Conservation (phyloP, 2,113 vertebrate species). For the Callospermophilus lateralis region DNA sequence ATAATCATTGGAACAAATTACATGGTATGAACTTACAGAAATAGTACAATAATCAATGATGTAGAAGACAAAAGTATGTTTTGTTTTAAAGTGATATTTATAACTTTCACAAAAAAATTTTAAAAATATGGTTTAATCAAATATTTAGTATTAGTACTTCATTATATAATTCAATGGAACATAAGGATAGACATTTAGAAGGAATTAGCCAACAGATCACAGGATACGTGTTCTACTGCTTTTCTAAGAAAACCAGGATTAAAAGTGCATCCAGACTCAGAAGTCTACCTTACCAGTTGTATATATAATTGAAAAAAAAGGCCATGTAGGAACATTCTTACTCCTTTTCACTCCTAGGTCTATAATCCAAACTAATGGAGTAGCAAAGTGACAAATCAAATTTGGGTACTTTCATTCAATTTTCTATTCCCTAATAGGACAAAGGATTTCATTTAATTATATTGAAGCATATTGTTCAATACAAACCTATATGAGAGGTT, state of each 20-base stretch:
- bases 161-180: neutral
- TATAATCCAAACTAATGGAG: neutral
- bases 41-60: neutral
- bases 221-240: neutral
- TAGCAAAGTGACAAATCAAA: neutral
- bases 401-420: neutral
- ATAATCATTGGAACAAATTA: neutral
- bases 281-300: neutral
- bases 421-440: no score
- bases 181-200: neutral
- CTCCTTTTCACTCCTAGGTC: neutral
- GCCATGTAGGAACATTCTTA: neutral
- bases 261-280: neutral
- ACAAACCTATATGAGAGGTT: no score
- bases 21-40: neutral
- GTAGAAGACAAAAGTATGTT: neutral
- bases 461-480: no score
- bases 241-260: neutral
- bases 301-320: neutral
- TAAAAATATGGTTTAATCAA: neutral
- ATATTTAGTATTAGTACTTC: neutral
- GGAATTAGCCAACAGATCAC: neutral
- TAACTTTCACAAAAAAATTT: slow-evolving; percentile 2
- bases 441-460: no score
- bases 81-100: neutral